Evolutionary conservation across 2,113 vertebrate genomes (phyloP), one percentile per base, ranked within the genome.

Genomic region (Hippolais icterina): DNA sequence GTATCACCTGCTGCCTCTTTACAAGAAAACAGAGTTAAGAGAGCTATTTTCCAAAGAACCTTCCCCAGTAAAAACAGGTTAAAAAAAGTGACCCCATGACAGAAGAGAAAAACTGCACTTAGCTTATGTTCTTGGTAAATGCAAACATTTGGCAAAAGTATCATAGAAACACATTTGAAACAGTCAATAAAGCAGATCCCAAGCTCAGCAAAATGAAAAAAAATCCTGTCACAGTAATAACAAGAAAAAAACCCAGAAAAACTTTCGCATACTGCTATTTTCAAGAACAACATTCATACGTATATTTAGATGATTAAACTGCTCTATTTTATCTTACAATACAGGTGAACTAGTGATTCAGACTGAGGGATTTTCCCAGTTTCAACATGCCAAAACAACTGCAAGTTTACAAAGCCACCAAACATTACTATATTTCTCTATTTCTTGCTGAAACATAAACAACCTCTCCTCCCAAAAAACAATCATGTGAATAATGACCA

Each of bases 171-270:
- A 79, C 2, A 53, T 49, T 28, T 74, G 25, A 77, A 94, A 74
- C 17, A 74, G 52, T 52, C 54, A 94, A 37, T 25, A 65, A 84
- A 50, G n/a, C 14, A 90, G 13, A 91, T 53, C 42, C 15, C 17
- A 86, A 76, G 12, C 28, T 70, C n/a, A 91, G 29, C 13, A 89
- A 94, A 90, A 88, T 23, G 16, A 72, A 80, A 79, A 79, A 79
- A 83, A 4, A 57, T 6, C 31, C 24, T 41, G 23, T 35, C 39
- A 80, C 49, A 74, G 16, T 49, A 64, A 78, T 13, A 22, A 39
- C 15, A 57, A 83, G 85, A 88, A 61, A 4, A 29, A 1, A 39
- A 39, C 3, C 1, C 10, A 68, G 16, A 24, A 21, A 91, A 66
- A 6, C 21, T 29, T 15, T 27, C 37, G 12, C 75, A 75, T 16